phyloP scores from a whole-genome alignment of 2,113 vertebrate genomes.

The Rhabdomys dilectus region DNA sequence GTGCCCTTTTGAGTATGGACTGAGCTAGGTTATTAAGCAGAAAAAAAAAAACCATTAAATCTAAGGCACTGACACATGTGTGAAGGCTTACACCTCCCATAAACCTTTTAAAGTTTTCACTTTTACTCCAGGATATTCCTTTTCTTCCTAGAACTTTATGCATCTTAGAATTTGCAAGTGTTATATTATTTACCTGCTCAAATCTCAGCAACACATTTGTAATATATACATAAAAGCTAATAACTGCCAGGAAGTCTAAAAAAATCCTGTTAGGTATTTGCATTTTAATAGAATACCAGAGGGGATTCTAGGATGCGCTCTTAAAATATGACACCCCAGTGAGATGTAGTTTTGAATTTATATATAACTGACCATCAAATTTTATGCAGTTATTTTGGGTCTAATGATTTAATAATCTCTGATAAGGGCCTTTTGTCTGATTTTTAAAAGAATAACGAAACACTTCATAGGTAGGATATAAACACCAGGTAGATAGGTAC shows the following conservation, averaged over 20 bases:
- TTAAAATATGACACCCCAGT: not conserved
- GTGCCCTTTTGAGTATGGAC: not conserved
- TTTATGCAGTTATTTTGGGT: not conserved
- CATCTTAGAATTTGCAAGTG: not conserved
- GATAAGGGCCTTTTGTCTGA: not conserved
- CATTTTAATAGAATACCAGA: not conserved
- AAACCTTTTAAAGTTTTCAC: not conserved
- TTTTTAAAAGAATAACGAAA: not conserved
- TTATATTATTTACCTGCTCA: not conserved
- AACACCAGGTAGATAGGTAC: not conserved
- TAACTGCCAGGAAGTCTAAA: not conserved
- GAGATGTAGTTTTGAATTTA: not conserved
- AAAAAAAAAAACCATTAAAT: not conserved
- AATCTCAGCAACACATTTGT: constrained; percentile 20
- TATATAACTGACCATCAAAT: not conserved
- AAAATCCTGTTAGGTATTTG: not conserved
- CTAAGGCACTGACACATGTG: not conserved
- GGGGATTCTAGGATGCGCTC: not conserved
- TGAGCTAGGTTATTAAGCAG: not conserved
- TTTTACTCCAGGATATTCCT: not conserved
- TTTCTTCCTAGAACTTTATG: not conserved
- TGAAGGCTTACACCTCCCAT: not conserved
- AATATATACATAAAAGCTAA: not conserved
- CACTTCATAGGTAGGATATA: not conserved
- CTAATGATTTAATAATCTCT: not conserved